Evolutionary conservation across 2,888 invertebrate species (phyloP).

Genomic region (Subacronicta megacephala): DNA sequence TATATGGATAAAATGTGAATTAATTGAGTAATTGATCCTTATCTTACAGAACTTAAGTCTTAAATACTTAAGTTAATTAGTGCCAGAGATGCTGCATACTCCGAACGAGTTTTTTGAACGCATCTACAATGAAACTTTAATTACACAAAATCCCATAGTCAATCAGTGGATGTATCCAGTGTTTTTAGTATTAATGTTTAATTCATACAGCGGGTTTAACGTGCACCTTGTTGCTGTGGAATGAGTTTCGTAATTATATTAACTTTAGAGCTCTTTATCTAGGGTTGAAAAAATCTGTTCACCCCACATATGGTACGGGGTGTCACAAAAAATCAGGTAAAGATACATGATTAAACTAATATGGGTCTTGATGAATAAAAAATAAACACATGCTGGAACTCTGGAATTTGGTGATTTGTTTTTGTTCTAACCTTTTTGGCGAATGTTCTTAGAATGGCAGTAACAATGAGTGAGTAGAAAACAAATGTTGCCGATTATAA

Average conservation of each 20-base stretch:
- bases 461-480: conserved; percentile 29
- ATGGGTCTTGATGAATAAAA: conserved; percentile 36
- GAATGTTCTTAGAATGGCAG: conserved; percentile 31
- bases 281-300: conserved; percentile 44
- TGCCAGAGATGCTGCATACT: conserved; percentile 16
- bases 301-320: conserved; percentile 62
- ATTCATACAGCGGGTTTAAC: conserved; percentile 50
- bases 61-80: conserved; percentile 48
- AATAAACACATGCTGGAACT: conserved; percentile 57
- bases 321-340: conserved; percentile 76
- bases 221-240: conserved; percentile 34
- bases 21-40: conserved; percentile 49
- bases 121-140: conserved; percentile 52
- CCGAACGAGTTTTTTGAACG: conserved; percentile 43
- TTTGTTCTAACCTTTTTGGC: conserved; percentile 28
- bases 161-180: conserved; percentile 46
- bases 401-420: conserved; percentile 38
- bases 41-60: conserved; percentile 27
- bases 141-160: conserved; percentile 62
- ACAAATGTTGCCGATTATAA: conserved; percentile 27
- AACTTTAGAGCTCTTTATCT: conserved; percentile 39
- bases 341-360: conserved; percentile 66
- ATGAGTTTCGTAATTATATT: conserved; percentile 43
- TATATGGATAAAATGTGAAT: conserved; percentile 34
- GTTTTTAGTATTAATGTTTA: conserved; percentile 58